Base-by-base conservation (phyloP, 2,888 invertebrate genomes). In the Atherix ibis region DNA sequence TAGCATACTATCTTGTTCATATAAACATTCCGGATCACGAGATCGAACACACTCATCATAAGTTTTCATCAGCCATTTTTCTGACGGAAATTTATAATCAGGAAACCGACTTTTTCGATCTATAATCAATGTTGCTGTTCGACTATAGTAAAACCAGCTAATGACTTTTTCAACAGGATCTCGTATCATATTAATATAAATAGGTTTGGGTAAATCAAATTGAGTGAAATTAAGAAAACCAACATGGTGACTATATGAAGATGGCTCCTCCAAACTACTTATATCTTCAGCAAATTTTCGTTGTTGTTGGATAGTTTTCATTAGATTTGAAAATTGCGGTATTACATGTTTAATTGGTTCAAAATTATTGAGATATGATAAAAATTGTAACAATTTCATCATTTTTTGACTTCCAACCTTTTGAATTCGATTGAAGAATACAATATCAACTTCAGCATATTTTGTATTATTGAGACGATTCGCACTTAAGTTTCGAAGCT, bases 71-170 rank as follows among this genome's bases (percentile, higher is more conserved):
- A 87, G 64, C 87, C 87, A 88, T 34, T 73, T 70, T 0, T 85
- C 81, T 57, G 85, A 81, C 0, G 87, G 87, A 46, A 87, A 59
- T 3, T 82, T 81, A 31, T 82, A 65, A 51, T 83, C 82, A 1
- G 83, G 83, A 62, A 83, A 83, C 22, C 77, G 79, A 41, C 77
- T 71, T 50, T 84, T 84, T 48, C 85, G 67, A 55, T 84, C 85
- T 16, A 87, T 84, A 55, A 85, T 87, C 58, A 87, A 78, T 87
- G 87, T 88, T 1, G 87, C 87, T 1, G 87, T 84, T 31, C 87
- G 65, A 15, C 87, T 79, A 56, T 84, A 88, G 61, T 87, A 88
- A 55, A 85, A 87, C 87, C 87, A 87, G 5, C 85, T 85, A 51
- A 88, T 87, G 9, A 87, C 80, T 27, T 88, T 68, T 54, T 89